Evolutionary conservation across 2,113 vertebrate species (phyloP), one percentile per base, ranked within the genome.

Genomic region (Parotia lawesii): DNA sequence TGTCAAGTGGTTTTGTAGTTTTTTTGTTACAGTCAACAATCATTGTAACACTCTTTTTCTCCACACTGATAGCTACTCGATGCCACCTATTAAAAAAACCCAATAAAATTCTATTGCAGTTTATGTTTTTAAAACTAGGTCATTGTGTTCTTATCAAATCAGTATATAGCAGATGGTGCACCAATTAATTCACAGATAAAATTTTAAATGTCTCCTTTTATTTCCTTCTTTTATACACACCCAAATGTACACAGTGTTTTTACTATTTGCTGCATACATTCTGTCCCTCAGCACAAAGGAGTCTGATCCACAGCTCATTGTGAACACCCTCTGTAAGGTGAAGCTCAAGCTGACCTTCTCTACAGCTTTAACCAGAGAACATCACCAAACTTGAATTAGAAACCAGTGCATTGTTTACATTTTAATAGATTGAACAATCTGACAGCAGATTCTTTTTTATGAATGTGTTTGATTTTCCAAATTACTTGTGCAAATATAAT

Each of bases 1-100:
- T 98, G 50, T 94, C 98, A 42, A 99, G 98, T 57, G 98, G 96
- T 94, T 99, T 99, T 91, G 98, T 98, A 76, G 98, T 96, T 97
- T 98, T 99, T 97, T 98, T 99, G 94, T 98, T 99, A 97, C 99
- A 99, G 94, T 99, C 99, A 61, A 99, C 98, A 84, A 99, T 98
- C 98, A 99, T 98, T n/a, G 99, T 99, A 96, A 99, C 98, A 27
- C 97, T 98, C 96, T 99, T 98, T 97, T 99, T 99, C 97, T 99
- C 99, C 91, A 99, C 98, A 11, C 99, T 99, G 96, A 99, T 99
- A 64, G 99, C 99, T 56, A 99, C 98, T 56, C 99, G 98, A 96
- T 99, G 99, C 99, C 99, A 99, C 97, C 99, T 99, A 92, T 80
- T 54, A 66, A 89, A 92, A 94, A 37, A 56, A 20, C 0, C 0